phyloP scores from a whole-genome alignment of 1,140 invertebrate genomes.

The Lepidurus packardi region DNA sequence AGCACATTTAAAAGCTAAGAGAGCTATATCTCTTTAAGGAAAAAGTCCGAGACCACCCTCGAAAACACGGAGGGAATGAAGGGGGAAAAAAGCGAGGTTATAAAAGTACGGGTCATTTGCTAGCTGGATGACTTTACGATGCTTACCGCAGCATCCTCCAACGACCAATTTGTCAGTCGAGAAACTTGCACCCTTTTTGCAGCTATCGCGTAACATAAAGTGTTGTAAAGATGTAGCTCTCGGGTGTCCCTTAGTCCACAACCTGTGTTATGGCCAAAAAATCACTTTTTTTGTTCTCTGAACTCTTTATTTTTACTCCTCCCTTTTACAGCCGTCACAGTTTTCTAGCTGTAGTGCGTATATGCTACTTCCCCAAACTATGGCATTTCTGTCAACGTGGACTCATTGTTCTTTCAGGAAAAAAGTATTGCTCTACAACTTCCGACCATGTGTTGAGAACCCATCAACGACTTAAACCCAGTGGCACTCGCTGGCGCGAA shows the following conservation, averaged over 20 bases:
- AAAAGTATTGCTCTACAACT: not conserved
- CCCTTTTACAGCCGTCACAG: not conserved
- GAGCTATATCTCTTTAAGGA: too few species aligned
- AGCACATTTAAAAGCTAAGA: too few species aligned
- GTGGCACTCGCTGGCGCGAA: constrained; percentile 13
- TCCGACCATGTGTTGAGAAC: constrained; percentile 21
- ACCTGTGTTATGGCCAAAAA: not conserved
- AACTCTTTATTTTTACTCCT: not conserved
- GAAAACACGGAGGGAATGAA: not conserved
- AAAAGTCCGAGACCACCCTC: not conserved
- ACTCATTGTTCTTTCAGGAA: not conserved
- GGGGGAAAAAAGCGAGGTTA: not conserved
- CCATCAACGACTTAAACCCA: not conserved
- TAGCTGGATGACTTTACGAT: not conserved
- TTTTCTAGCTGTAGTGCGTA: not conserved
- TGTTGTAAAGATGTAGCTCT: constrained; percentile 19
- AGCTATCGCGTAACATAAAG: constrained; percentile 19
- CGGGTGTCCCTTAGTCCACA: constrained; percentile 4
- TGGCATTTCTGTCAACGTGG: constrained; percentile 8
- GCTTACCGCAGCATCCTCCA: constrained; percentile 20
- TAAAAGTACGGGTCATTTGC: constrained; percentile 15
- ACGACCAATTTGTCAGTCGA: constrained; percentile 14
- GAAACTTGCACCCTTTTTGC: constrained; percentile 13
- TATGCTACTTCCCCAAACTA: not conserved
- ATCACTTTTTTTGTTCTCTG: too few species aligned